A percentile compares a stretch with the other conserved stretches of the same genome.
These are phyloP conservation scores for Fopius arisanus DNA, from an alignment of 1,140 invertebrate species.

Conservation along the genomic window DNA sequence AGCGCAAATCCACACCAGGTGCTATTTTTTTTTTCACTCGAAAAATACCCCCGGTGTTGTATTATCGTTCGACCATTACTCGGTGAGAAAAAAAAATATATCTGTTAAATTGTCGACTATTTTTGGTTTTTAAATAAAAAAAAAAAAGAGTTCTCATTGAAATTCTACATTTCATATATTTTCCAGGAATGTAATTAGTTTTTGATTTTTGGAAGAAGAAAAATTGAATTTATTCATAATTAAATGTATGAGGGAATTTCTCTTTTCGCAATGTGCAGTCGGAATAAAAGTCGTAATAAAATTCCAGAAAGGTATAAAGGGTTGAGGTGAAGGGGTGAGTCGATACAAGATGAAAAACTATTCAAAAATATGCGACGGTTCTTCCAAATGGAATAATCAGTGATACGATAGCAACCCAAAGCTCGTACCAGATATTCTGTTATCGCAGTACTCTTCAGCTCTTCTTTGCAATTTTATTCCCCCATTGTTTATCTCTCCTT, in stretches of 20 bases:
- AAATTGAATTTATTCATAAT: too few species aligned
- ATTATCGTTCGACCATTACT: too few species aligned
- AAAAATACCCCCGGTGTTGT: too few species aligned
- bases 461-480: constrained; percentile 13
- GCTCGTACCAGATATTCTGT: constrained; percentile 40
- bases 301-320: not conserved
- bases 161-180: too few species aligned
- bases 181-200: too few species aligned
- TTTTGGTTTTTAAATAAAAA: too few species aligned
- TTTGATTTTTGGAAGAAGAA: too few species aligned
- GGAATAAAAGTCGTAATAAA: not conserved
- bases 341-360: constrained; percentile 35
- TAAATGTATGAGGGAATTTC: too few species aligned
- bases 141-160: too few species aligned
- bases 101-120: too few species aligned
- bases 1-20: not conserved
- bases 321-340: not conserved
- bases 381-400: constrained; percentile 61
- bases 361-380: constrained; percentile 51
- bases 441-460: constrained; percentile 36
- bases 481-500: constrained; percentile 8
- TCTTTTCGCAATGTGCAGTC: too few species aligned
- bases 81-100: too few species aligned
- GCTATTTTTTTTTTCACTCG: not conserved
- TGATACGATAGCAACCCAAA: constrained; percentile 49